Evolutionary conservation across 2,888 invertebrate genomes (phyloP).

Genomic region (Apamea monoglypha): DNA sequence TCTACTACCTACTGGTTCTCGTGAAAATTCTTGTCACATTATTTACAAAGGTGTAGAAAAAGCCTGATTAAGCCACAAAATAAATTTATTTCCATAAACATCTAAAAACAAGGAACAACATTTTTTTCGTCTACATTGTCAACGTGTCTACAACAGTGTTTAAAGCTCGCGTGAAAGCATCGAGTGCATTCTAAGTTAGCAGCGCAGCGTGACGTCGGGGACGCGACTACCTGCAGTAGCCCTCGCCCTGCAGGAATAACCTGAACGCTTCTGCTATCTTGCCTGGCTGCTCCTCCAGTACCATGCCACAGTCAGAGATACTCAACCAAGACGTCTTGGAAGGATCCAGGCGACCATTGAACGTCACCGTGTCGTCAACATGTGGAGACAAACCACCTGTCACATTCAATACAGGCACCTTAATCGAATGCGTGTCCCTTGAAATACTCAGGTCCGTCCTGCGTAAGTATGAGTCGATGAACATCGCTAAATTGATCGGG

Average conservation of each 20-base stretch:
- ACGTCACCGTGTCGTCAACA: slow-evolving; percentile 98
- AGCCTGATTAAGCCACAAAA: slow-evolving; percentile 82
- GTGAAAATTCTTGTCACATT: slow-evolving; percentile 2
- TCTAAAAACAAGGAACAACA: slow-evolving; percentile 87
- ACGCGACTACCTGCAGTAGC: slow-evolving; percentile 94
- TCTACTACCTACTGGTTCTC: slow-evolving; percentile 1
- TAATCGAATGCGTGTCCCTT: slow-evolving; percentile 91
- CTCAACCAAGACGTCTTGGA: slow-evolving; percentile 99
- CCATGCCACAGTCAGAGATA: slow-evolving; percentile 99
- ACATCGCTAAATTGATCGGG: slow-evolving; percentile 97
- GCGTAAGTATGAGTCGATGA: slow-evolving; percentile 98
- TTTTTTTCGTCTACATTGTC: slow-evolving; percentile 82
- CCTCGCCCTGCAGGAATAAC: slow-evolving; percentile 99
- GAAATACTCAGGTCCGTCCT: slow-evolving; percentile 97
- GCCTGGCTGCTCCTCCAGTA: slow-evolving; percentile 99
- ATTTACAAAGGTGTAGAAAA: slow-evolving; percentile 66
- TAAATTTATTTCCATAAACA: slow-evolving; percentile 87
- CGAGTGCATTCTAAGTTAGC: slow-evolving; percentile 85
- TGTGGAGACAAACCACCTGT: slow-evolving; percentile 98
- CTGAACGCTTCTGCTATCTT: slow-evolving; percentile 99
- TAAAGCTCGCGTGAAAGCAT: slow-evolving; percentile 90
- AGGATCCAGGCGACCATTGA: slow-evolving; percentile 98
- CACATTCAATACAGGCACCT: slow-evolving; percentile 97
- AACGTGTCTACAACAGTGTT: slow-evolving; percentile 87
- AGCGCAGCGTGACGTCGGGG: slow-evolving; percentile 76